A percentile compares a stretch with the other conserved stretches of the same genome.
These are phyloP conservation scores for Semnornis frantzii DNA, from an alignment of 2,113 vertebrate genomes.

Conservation along the genomic window DNA sequence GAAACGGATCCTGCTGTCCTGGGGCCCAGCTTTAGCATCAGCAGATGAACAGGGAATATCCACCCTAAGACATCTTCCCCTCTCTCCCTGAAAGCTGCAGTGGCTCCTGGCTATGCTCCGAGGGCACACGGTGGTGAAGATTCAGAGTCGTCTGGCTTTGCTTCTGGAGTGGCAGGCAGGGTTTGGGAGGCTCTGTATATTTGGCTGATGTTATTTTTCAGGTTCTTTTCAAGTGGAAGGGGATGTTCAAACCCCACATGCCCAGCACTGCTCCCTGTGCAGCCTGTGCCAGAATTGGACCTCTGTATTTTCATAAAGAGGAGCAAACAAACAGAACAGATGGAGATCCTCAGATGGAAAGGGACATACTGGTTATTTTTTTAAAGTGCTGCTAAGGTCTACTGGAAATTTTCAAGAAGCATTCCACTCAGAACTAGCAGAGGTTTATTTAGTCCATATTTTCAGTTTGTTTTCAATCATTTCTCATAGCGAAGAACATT, in stretches of 20 bases:
- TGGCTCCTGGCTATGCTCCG: accelerated
- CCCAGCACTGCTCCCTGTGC: neutral
- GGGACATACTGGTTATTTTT: conserved; percentile 37
- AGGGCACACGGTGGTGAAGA: neutral
- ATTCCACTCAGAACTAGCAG: conserved; percentile 39
- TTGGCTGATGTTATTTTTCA: neutral
- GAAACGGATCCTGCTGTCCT: neutral
- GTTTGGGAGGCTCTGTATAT: neutral
- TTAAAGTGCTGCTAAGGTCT: conserved; percentile 36
- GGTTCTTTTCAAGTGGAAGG: neutral
- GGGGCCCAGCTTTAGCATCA: neutral
- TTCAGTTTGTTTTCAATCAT: conserved; percentile 60
- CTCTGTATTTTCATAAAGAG: neutral
- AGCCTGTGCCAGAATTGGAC: neutral
- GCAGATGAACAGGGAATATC: neutral
- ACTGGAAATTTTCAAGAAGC: conserved; percentile 47
- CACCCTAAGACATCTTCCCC: neutral
- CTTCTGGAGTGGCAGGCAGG: neutral
- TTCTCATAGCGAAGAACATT: conserved; percentile 45
- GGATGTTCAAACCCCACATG: accelerated
- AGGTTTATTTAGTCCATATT: conserved; percentile 48
- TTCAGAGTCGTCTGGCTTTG: neutral
- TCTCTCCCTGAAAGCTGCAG: neutral
- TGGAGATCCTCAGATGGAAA: conserved; percentile 33
- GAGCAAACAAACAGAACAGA: conserved; percentile 17